A percentile compares a stretch with the other conserved stretches of the same genome.
Conservation (phyloP, 2,113 vertebrate genomes). For the Felis catus region F.catus_Fca126_mat1.0 CM031428.1:39643001-39643500, state of each 20-base stretch:
- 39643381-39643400: slow-evolving; percentile 91
- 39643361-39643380: rapidly evolving
- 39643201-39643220: slow-evolving; percentile 97
- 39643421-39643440: slow-evolving; percentile 97
- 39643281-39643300: slow-evolving; percentile 95
- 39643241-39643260: slow-evolving; percentile 98
- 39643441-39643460: slow-evolving; percentile 99
- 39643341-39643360: rapidly evolving
- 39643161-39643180: rapidly evolving
- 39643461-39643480: slow-evolving; percentile 95
- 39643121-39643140: background rate
- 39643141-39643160: rapidly evolving
- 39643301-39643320: background rate
- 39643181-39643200: slow-evolving; percentile 91
- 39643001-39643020: background rate
- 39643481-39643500: slow-evolving; percentile 94
- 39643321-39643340: rapidly evolving
- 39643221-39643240: slow-evolving; percentile 95
- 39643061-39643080: background rate
- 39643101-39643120: too few species aligned
- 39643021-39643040: background rate
- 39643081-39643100: background rate
- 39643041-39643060: background rate
- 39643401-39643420: slow-evolving; percentile 97
- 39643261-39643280: slow-evolving; percentile 97